Evolutionary conservation across 2,113 vertebrate species (phyloP), one percentile per base, ranked within the genome.

Genomic region (Carollia perspicillata): DNA sequence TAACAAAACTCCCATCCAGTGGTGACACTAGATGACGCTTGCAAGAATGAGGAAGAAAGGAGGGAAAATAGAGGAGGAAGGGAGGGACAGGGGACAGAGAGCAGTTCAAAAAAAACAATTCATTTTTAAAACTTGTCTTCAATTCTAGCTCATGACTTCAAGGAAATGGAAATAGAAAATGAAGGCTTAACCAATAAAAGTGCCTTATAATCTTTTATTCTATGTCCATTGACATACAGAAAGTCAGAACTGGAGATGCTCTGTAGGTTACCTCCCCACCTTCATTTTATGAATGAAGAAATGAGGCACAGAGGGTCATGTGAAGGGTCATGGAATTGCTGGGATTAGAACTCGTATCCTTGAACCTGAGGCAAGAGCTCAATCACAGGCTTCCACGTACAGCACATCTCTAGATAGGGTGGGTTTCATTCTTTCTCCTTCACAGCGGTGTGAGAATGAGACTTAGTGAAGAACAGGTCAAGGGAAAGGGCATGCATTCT

Each of bases 91-190:
- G 33, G 4, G 17, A 16, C 4, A 10, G 10, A 16, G 44, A 30
- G 44, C 4, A n/a, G 10, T 30, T 28, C 10, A 72, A 58, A 51
- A 26, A 65, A 83, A 33, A 0, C 6, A 40, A 58, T 47, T 5
- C 3, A 49, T 77, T 75, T 75, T n/a, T 81, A 18, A 68, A 83
- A 88, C 8, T 83, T n/a, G 53, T 22, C 37, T 20, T 72, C 2
- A n/a, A 51, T 40, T 93, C 17, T 6, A 40, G 30, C 69, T 26
- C 16, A 35, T 83, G 37, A 18, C 30, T 77, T 44, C 55, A 35
- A 84, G 77, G 40, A 90, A 88, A 71, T 35, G 12, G n/a, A 80
- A 77, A 30, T 12, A 65, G 77, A 81, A 79, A 71, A 84, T 13
- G 5, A 89, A 90, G 9, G 47, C 30, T 71, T 20, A 23, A 3